Evolutionary conservation across 1,140 invertebrate species (phyloP).

Genomic region (Drosophila malerkotliana): DNA sequence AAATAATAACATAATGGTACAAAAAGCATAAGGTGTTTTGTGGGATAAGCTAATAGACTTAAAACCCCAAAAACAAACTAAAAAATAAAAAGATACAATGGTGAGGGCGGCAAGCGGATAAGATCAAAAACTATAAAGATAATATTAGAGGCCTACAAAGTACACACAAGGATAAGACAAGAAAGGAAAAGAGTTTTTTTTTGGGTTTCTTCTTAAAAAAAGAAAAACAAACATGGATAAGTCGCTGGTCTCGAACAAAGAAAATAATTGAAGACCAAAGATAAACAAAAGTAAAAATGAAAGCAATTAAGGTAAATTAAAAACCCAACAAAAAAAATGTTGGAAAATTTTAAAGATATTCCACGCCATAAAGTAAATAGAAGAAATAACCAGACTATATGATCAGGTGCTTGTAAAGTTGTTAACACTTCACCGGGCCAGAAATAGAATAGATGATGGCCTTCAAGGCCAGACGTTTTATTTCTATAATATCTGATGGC

Average conservation of each 20-base stretch:
- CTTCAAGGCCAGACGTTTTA: slow-evolving; percentile 23
- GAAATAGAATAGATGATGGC: not conserved
- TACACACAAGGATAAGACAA: slow-evolving; percentile 25
- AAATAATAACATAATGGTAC: not conserved
- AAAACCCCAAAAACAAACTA: slow-evolving; percentile 5
- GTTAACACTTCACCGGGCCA: not conserved
- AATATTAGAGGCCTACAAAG: slow-evolving; percentile 20
- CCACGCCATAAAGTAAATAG: not conserved
- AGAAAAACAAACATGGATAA: slow-evolving; percentile 17
- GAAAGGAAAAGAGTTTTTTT: slow-evolving; percentile 12
- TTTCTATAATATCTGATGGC: slow-evolving; percentile 15
- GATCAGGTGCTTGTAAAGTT: not conserved
- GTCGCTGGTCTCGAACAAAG: slow-evolving; percentile 12
- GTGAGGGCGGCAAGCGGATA: slow-evolving; percentile 26
- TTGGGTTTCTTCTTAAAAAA: not conserved
- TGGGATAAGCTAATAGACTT: slow-evolving; percentile 12
- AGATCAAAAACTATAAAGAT: slow-evolving; percentile 43
- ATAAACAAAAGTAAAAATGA: not conserved
- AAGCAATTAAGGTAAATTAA: slow-evolving; percentile 16
- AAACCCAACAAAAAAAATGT: not conserved
- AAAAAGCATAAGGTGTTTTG: not conserved
- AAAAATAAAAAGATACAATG: slow-evolving; percentile 19
- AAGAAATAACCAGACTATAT: not conserved
- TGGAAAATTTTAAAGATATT: not conserved
- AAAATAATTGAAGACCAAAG: slow-evolving; percentile 13